A percentile compares a stretch with the other conserved stretches of the same genome.
Conservation (phyloP, 2,113 vertebrate species). For the Nerophis lumbriciformis region DNA sequence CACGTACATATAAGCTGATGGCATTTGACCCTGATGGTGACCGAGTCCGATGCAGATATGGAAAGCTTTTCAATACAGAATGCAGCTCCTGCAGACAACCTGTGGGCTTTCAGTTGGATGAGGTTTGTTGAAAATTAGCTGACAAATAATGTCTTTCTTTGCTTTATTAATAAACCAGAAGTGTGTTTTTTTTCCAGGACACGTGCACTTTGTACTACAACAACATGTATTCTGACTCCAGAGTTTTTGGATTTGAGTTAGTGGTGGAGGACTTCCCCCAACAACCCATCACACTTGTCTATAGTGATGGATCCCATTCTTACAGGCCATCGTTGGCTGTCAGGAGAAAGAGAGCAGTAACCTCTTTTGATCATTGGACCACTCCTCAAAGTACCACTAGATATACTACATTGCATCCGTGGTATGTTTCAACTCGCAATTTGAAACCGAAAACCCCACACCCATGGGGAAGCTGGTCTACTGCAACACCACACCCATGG, state of each 20-base stretch:
- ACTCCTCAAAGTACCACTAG: no score
- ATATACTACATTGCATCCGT: no score
- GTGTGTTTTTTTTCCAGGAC: constrained; percentile 20
- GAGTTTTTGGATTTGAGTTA: constrained; percentile 31
- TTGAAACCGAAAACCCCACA: no score
- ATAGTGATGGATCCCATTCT: constrained; percentile 32
- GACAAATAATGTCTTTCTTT: neutral
- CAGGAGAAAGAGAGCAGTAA: neutral
- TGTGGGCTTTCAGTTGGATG: constrained; percentile 44
- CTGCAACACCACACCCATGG: neutral
- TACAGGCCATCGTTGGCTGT: constrained; percentile 7
- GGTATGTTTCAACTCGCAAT: no score
- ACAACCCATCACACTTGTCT: constrained; percentile 27
- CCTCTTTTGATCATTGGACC: neutral
- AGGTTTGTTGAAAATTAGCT: constrained; percentile 32
- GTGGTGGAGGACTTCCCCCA: constrained; percentile 54
- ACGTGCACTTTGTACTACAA: constrained; percentile 39
- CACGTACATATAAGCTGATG: constrained; percentile 47
- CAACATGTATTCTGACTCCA: accelerated
- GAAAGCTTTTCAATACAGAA: neutral
- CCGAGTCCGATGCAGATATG: constrained; percentile 58
- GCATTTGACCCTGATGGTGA: constrained; percentile 65
- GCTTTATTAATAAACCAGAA: neutral
- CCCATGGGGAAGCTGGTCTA: neutral
- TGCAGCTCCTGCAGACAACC: constrained; percentile 32